Percentiles rank a stretch among this genome's conserved stretches.
Evolutionary conservation across 2,113 vertebrate genomes (phyloP).

Genomic region (Lagopus leucura): DNA sequence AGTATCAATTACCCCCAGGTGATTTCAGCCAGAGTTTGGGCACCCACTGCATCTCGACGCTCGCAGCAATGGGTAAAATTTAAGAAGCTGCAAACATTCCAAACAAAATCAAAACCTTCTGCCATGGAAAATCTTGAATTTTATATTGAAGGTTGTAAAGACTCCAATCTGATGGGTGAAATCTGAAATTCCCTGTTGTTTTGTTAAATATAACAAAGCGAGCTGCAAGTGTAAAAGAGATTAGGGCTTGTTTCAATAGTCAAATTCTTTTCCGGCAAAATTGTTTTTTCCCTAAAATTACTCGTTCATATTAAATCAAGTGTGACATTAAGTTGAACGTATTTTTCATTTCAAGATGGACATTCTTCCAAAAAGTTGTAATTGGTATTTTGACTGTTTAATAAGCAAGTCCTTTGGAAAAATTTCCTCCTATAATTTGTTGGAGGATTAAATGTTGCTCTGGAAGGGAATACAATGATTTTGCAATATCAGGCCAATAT

Average conservation of each 20-base stretch:
- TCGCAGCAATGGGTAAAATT: background rate
- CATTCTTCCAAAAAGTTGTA: background rate
- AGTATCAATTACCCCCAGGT: background rate
- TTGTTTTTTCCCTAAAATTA: slow-evolving; percentile 12
- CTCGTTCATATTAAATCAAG: background rate
- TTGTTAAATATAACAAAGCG: slow-evolving; percentile 14
- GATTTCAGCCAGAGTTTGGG: background rate
- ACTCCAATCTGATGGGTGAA: slow-evolving; percentile 18
- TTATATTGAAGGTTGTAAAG: background rate
- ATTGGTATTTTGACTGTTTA: background rate
- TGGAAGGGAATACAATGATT: background rate
- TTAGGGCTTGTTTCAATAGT: background rate
- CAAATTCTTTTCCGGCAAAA: background rate
- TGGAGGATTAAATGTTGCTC: background rate
- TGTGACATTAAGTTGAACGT: background rate
- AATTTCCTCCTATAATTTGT: background rate
- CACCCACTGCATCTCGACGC: background rate
- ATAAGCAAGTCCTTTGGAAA: background rate
- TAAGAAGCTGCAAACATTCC: background rate
- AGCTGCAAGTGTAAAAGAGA: background rate
- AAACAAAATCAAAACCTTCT: slow-evolving; percentile 16
- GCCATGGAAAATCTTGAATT: background rate
- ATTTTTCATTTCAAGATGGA: slow-evolving; percentile 22
- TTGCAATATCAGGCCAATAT: background rate
- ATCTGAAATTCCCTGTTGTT: slow-evolving; percentile 29